Evolutionary conservation across 35 echinoderm and acorn worm genomes (phyloP), one percentile per base, ranked within the genome.

Genomic region (Lytechinus variegatus): DNA sequence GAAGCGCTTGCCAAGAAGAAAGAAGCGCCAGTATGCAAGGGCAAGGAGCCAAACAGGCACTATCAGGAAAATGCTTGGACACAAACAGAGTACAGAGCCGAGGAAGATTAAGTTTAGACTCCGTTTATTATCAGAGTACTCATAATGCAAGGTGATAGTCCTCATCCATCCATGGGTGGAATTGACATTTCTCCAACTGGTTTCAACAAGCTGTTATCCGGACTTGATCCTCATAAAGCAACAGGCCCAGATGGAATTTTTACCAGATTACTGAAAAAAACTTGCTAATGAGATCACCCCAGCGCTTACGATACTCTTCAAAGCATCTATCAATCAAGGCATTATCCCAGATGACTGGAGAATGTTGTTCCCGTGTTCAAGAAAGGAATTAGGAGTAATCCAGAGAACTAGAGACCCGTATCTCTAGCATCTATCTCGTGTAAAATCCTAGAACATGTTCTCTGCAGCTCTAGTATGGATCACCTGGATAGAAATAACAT

Each of bases 341-440:
- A 54, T 44, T 52, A 79, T 95, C 12, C 95, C 95, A 3, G 55
- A 44, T 28, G 95, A 91, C 93, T 94, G 52, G 96, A 94, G 3
- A 97, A 97, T 86, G 88, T 95, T 10, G 94, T 53, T 56, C 96
- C 94, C 5, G 88, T 97, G 54, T 95, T 52, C 16, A 95, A 97
- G 91, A 97, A 95, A 92, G 89, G 89, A 24, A 89, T 91, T 61
- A 28, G 94, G 27, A 95, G 86, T 54, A 56, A 52, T n/a, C 79
- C 94, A 29, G 71, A 93, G 27, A 96, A 96, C 33, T 95, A 95
- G 29, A n/a, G 93, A 91, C 96, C 93, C 87, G 87, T 96, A 44
- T 96, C 94, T 16, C 86, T 95, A 5, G 95, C 96, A 57, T 54
- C 89, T 13, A 66, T 97, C 4, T 79, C 89, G 19, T 95, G 96